Evolutionary conservation across 2,888 invertebrate genomes (phyloP).

Genomic region (Troides aeacus): DNA sequence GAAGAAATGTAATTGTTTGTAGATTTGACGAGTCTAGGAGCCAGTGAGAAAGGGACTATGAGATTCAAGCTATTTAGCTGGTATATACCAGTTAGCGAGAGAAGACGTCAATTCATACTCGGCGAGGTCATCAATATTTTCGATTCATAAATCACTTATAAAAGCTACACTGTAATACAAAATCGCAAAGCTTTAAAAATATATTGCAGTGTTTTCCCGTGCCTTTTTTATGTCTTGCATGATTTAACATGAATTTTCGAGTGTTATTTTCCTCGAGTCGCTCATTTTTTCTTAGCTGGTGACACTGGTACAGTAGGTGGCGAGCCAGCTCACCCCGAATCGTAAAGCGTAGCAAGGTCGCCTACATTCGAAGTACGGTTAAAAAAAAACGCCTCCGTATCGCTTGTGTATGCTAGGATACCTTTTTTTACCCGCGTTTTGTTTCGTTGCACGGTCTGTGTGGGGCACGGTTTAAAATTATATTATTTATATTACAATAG

Average conservation of each 20-base stretch:
- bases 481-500: not conserved
- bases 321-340: constrained; percentile 65
- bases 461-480: not conserved
- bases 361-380: constrained; percentile 62
- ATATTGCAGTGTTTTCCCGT: constrained; percentile 5
- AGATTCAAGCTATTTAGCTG: too few relatives aligned
- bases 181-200: not conserved
- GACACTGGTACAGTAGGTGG: constrained; percentile 12
- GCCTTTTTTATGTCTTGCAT: constrained; percentile 15
- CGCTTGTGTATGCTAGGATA: constrained; percentile 30
- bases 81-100: too few relatives aligned
- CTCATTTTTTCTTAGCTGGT: constrained; percentile 11
- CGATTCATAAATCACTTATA: too few relatives aligned
- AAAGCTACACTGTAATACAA: too few relatives aligned
- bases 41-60: too few relatives aligned
- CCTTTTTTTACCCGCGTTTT: constrained; percentile 24
- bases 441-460: constrained; percentile 7
- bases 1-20: too few relatives aligned
- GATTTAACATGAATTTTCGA: constrained; percentile 16
- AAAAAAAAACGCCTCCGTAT: constrained; percentile 41
- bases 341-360: constrained; percentile 62
- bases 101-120: too few relatives aligned
- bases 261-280: constrained; percentile 10
- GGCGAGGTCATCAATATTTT: too few relatives aligned
- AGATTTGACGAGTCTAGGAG: too few relatives aligned